Conservation (phyloP, 2,888 invertebrate species). For the Yponomeuta malinellus region DNA sequence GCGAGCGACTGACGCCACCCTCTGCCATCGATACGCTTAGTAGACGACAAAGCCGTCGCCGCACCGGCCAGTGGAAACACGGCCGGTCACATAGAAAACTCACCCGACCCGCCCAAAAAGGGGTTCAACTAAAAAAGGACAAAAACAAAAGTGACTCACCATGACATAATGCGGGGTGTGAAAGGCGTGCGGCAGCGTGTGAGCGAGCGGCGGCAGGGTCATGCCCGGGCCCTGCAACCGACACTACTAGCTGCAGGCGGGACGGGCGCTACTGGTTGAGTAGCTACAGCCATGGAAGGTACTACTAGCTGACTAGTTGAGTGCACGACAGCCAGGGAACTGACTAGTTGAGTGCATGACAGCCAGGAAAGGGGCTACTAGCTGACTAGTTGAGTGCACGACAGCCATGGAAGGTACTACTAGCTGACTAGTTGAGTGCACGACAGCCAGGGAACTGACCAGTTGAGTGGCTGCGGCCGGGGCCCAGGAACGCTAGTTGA, state of each 20-base stretch:
- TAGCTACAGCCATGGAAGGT: not conserved
- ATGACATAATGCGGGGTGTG: constrained; percentile 73
- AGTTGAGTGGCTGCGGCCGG: too few species aligned
- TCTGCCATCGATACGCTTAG: too few species aligned
- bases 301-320: not conserved
- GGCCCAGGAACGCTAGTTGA: too few species aligned
- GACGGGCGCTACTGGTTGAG: constrained; percentile 37
- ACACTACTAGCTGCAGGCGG: constrained; percentile 61
- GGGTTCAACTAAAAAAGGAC: not conserved
- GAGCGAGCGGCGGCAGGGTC: constrained; percentile 69
- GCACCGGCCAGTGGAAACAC: too few species aligned
- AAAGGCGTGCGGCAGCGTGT: constrained; percentile 69
- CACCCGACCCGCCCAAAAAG: not conserved
- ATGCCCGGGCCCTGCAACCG: constrained; percentile 74
- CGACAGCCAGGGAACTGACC: too few species aligned
- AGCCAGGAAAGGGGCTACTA: too few species aligned
- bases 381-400: too few species aligned
- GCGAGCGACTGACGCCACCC: too few species aligned
- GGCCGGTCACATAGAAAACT: not conserved
- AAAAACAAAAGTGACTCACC: constrained; percentile 51
- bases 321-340: not conserved
- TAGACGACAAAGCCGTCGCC: too few species aligned
- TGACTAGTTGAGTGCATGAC: too few species aligned
- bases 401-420: too few species aligned
- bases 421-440: too few species aligned